Base-by-base conservation (phyloP, 2,888 invertebrate species). In the Microdon myrmicae region DNA sequence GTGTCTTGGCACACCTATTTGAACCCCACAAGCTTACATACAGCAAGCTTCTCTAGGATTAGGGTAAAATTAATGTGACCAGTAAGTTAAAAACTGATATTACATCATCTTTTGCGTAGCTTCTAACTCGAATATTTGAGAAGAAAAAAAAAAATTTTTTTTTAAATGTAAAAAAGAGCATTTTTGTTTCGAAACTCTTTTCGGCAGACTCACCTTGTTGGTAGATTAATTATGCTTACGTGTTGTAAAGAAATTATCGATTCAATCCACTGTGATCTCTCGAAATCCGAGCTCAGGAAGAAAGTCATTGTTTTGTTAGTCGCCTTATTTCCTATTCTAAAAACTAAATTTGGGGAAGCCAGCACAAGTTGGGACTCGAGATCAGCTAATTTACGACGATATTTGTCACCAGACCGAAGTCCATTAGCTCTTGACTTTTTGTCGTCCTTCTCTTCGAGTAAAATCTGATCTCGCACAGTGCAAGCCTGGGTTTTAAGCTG, bases 221-320 rank as follows among this genome's bases (percentile, higher is more conserved):
- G n/a, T 23, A 23, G 7, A 23, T 23, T 23, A 23, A 7, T 7
- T 23, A 23, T 25, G 13, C 41, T 56, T 51, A 64, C 55, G 49
- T 86, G 86, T 83, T 92, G 90, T 53, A 95, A 81, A 13, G 90
- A 89, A 69, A 90, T 87, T 68, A 96, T 91, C 2, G 95, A 91
- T 76, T 96, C 95, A 69, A 92, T 87, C 96, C 96, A 96, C 76
- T 95, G 94, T 67, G 90, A 90, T 45, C 94, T 84, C 79, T 96
- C 96, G 74, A 92, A 96, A 80, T 96, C 95, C 0, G 95, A 95
- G 69, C 94, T 92, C 72, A 96, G 83, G 80, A 95, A 94, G 82
- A 96, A 94, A 47, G 90, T 88, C 77, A 89, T 88, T 23, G 86
- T 85, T 37, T 90, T 83, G 72, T 86, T 86, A 44, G 87, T 86